Base-by-base conservation (phyloP, 2,797 vertebrate genomes). In the Falco concolor region DNA sequence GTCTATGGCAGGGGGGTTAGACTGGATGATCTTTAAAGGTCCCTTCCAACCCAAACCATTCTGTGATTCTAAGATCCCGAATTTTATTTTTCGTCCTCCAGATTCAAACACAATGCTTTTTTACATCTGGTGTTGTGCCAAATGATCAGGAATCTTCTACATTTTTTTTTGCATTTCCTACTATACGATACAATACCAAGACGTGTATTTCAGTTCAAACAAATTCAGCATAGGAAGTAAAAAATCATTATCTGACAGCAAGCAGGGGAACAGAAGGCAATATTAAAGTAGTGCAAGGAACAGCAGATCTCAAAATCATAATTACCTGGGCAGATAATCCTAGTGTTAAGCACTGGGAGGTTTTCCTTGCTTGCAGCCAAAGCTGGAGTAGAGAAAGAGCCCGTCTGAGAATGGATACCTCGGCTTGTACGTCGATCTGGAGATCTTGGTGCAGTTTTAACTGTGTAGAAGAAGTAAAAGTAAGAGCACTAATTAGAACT, bases 261-360 rank as follows among this genome's bases (percentile, higher is more conserved):
- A 82, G 44, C 36, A 69, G 70, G 38, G 42, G 38, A 92, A 8
- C 34, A 56, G 49, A 82, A 78, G 40, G 54, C 44, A 53, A 32
- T 57, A 34, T 30, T 57, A 16, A 64, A 57, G 25, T 6, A 49
- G 13, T 24, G 9, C 56, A 74, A 93, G 63, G 25, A 94, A 53
- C 15, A 69, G 10, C 3, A 42, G 45, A 81, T 75, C 84, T 90
- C 25, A 70, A 73, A 80, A 77, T 72, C 36, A 12, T 34, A 36
- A 72, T 90, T 98, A 99, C 99, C 99, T 61, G 99, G 99, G 93
- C 99, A 99, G 96, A 99, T 99, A 97, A 99, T 99, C 93, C 99
- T 98, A 2, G 99, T 99, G 97, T 99, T 99, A 95, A 99, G 98
- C 32, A 99, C 99, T 28, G 99, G 99, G 18, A 99, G 99, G 91